These are phyloP conservation scores for Heteropelma amictum DNA, from an alignment of 2,888 invertebrate genomes.

Conservation along the genomic window DNA sequence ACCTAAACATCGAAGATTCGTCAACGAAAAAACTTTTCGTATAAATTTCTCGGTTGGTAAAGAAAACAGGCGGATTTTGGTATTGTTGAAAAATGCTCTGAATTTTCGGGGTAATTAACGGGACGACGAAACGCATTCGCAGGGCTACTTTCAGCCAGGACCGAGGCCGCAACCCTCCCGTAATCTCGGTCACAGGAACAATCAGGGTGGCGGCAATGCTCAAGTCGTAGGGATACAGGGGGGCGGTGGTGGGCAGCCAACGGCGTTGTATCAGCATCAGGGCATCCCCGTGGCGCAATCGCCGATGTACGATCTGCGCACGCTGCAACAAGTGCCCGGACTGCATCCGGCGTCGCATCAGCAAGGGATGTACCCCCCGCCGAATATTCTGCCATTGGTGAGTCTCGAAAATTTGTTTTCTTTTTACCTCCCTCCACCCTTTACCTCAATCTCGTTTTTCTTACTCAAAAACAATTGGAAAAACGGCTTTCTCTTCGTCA, in stretches of 20 bases:
- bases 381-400: conserved; percentile 69
- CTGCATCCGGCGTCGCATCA: conserved; percentile 70
- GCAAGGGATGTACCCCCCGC: conserved; percentile 66
- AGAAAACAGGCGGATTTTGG: no score
- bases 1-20: no score
- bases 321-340: conserved; percentile 67
- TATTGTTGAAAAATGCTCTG: no score
- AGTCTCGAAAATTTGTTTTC: conserved; percentile 22
- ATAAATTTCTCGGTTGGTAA: no score
- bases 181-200: conserved; percentile 69
- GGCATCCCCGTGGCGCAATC: conserved; percentile 65
- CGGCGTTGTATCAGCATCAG: conserved; percentile 68
- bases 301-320: conserved; percentile 60
- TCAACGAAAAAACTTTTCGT: no score
- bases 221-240: conserved; percentile 71
- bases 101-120: neutral
- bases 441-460: neutral
- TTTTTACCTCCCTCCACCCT: no score
- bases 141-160: conserved; percentile 67
- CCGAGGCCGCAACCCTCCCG: conserved; percentile 71
- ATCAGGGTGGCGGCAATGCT: conserved; percentile 67
- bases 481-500: no score
- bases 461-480: no score
- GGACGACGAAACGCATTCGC: neutral
- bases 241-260: conserved; percentile 69